Evolutionary conservation across 2,888 invertebrate species (phyloP), one percentile per base, ranked within the genome.

Genomic region (Heterodera filipjevi): DNA sequence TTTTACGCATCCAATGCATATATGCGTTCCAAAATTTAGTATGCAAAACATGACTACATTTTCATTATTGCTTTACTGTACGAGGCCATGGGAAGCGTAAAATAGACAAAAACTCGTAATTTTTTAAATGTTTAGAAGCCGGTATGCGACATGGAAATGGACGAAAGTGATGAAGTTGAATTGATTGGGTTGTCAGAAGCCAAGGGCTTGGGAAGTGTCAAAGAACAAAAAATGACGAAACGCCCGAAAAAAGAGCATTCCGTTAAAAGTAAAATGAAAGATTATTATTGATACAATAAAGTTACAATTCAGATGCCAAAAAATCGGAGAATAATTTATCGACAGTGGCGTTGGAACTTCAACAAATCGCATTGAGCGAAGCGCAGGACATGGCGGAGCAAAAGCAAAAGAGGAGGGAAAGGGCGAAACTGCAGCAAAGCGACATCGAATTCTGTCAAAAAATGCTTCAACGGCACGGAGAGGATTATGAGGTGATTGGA

Each of bases 381-480:
- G 35, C 75, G 14, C 66, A 2, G 12, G 66, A 75, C 33, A 39
- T 68, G 66, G n/a, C 39, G 22, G 68, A 75, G 68, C 75, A 75
- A 64, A 75, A 75, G 12, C 66, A 75, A 39, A 35, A 32, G 19
- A 30, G 14, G 30, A 75, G 46, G 33, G 66, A 75, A 64, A 64
- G 46, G 46, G 53, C 75, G 44, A 12, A 46, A 30, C 27, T 77
- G 73, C 77, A 49, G 8, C 77, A 46, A 35, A 32, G 66, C 30
- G 77, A 77, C 66, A 70, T 19, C 32, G 77, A 77, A n/a, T 14
- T 77, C 30, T 77, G 77, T 22, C 30, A 46, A 27, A 71, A 77
- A 5, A 76, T 77, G 77, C 0, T 77, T 0, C 30, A 70, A 16
- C 32, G 66, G 22, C 77, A 77, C 32, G 77, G 77, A 16, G 77